Evolutionary conservation across 2,113 vertebrate species (phyloP), one percentile per base, ranked within the genome.

Genomic region (Sisor rabdophorus): DNA sequence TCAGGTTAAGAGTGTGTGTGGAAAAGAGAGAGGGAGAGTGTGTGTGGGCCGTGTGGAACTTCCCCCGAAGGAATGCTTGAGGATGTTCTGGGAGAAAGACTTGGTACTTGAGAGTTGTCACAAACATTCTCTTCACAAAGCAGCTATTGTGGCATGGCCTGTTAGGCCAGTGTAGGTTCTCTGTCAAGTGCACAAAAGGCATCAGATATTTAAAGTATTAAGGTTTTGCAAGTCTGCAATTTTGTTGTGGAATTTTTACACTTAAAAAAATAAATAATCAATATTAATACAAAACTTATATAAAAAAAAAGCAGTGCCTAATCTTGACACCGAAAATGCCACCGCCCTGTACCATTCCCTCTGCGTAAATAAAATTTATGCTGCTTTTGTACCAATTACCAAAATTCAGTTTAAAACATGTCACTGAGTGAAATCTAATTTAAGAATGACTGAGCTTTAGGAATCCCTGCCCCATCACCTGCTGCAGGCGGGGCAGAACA

Each of bases 311-410:
- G 74, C 74, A 40, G 83, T 78, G 78, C 73, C 24, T n/a, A n/a
- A n/a, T 73, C 74, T 76, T 22, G 56, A 61, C 30, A 59, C 74
- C 77, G 54, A 79, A 80, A 82, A 48, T 67, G 71, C 79, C 58
- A 76, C 79, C 77, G 83, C 71, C 72, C 68, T 73, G 40, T 78
- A 86, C 83, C 81, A 76, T n/a, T 84, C 82, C 80, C 82, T 84
- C 84, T 82, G 88, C 89, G 88, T 88, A 89, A 91, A 89, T 90
- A 86, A 86, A 91, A 91, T 91, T 90, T 90, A 88, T 87, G 88
- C 90, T 90, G 84, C 89, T 85, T 88, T 87, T 86, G 86, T 88
- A 91, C 87, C 88, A 91, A 90, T 89, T 86, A 91, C 84, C 52
- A 84, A 89, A 92, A 92, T 89, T 87, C 79, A 86, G 85, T 91